A percentile compares a stretch with the other conserved stretches of the same genome.
Evolutionary conservation across 64 coral and sea anemone species (phyloP).

Genomic region (Platygyra sinensis): DNA sequence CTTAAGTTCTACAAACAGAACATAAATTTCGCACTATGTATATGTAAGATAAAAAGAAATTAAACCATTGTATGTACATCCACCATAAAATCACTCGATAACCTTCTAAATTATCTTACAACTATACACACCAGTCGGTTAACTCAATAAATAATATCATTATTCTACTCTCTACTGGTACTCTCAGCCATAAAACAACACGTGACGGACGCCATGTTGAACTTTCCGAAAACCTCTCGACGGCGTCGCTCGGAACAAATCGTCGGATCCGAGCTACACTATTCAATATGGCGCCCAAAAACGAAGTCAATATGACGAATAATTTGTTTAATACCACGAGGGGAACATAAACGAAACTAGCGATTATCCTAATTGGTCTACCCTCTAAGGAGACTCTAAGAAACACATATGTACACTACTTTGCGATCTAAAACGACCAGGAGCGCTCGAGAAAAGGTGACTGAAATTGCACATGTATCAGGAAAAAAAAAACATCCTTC

Average conservation of each 20-base stretch:
- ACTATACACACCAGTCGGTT: conserved; percentile 14
- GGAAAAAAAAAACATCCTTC: too few species aligned
- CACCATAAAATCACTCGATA: conserved; percentile 31
- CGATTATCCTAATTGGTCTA: too few species aligned
- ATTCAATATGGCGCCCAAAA: neutral
- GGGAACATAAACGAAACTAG: neutral
- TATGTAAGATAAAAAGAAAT: conserved; percentile 15
- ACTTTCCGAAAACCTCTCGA: neutral
- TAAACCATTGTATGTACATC: conserved; percentile 10
- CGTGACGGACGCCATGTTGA: neutral
- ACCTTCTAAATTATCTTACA: conserved; percentile 45
- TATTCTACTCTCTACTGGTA: neutral
- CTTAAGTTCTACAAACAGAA: conserved; percentile 6
- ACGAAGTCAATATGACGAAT: neutral
- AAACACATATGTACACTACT: conserved; percentile 4
- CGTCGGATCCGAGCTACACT: neutral
- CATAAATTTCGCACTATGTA: neutral
- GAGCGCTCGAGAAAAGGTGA: too few species aligned
- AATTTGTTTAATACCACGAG: conserved; percentile 2
- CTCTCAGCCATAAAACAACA: neutral
- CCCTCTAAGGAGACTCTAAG: neutral
- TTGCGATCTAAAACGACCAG: neutral
- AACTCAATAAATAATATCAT: conserved; percentile 32
- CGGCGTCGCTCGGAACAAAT: neutral
- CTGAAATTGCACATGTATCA: too few species aligned